phyloP scores from a whole-genome alignment of 2,797 vertebrate genomes.

The Pipistrellus pipistrellus region DNA sequence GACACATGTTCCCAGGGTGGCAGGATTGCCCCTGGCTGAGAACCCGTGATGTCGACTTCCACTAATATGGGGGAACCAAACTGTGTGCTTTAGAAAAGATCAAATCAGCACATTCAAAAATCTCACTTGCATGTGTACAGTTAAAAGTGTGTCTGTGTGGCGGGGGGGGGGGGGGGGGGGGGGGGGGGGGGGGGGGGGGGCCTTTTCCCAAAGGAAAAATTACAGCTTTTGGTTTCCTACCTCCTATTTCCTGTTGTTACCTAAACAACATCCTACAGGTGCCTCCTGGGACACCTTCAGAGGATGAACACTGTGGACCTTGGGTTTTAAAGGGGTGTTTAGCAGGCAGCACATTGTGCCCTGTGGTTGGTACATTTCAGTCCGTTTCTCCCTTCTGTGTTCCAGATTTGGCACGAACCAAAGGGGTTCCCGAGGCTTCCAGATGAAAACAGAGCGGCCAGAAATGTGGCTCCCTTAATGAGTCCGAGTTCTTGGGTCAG shows the following conservation, averaged over 20 bases:
- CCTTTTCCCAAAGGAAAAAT: background rate
- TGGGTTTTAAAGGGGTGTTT: rapidly evolving
- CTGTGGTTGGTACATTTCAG: rapidly evolving
- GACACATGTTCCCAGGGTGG: background rate
- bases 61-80: background rate
- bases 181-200: too few relatives aligned
- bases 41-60: background rate
- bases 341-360: background rate
- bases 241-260: background rate
- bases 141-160: too few relatives aligned
- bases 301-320: rapidly evolving
- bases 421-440: background rate
- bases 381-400: background rate
- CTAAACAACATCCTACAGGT: background rate
- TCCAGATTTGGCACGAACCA: background rate
- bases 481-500: rapidly evolving
- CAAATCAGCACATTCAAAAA: background rate
- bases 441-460: background rate
- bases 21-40: background rate
- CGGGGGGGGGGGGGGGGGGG: too few relatives aligned
- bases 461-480: rapidly evolving
- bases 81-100: background rate
- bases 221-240: background rate
- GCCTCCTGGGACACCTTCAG: background rate
- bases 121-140: background rate